These are phyloP conservation scores for Ciconia nigra DNA, from an alignment of 2,797 vertebrate species.

Conservation along the genomic window DNA sequence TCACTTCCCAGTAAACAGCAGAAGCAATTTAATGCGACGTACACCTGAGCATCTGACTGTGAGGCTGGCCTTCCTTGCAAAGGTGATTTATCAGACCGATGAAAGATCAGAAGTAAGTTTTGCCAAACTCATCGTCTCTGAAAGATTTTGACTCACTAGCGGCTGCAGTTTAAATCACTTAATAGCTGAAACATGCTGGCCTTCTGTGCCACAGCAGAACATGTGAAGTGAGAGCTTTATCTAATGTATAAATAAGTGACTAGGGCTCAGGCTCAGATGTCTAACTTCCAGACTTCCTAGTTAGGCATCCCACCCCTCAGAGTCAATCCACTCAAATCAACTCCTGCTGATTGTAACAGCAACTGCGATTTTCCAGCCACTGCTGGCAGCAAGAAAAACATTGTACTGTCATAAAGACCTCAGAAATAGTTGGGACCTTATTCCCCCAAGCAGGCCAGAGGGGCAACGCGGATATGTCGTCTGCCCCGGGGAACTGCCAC, in stretches of 20 bases:
- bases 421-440: background rate
- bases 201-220: background rate
- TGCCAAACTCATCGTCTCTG: background rate
- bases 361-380: background rate
- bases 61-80: background rate
- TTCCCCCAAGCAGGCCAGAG: fast-evolving
- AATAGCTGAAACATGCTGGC: background rate
- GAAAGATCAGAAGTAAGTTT: background rate
- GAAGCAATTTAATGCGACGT: background rate
- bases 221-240: background rate
- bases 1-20: background rate
- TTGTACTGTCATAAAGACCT: background rate
- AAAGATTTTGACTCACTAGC: background rate
- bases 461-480: fast-evolving
- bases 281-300: background rate
- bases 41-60: background rate
- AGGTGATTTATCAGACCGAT: background rate
- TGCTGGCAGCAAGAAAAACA: background rate
- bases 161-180: background rate
- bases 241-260: background rate
- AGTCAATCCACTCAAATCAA: background rate
- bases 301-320: background rate
- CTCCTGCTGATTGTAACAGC: background rate
- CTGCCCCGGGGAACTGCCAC: background rate
- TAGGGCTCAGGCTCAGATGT: background rate